phyloP scores from a whole-genome alignment of 1,140 invertebrate species.

The Latrodectus geometricus region DNA sequence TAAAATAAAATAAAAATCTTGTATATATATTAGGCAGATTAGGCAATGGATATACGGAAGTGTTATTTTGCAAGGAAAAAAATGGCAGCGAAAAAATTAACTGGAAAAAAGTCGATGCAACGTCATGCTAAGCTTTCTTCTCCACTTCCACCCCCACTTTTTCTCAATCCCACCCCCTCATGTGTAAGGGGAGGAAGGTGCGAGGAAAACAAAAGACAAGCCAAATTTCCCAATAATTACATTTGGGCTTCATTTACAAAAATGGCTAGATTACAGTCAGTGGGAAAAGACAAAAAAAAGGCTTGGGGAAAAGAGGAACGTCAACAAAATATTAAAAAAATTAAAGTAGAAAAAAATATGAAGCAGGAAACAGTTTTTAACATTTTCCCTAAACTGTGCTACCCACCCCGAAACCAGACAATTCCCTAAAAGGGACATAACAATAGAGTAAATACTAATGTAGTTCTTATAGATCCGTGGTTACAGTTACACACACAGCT shows the following conservation, averaged over 20 bases:
- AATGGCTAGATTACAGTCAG: conserved; percentile 53
- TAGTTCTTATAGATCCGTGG: conserved; percentile 47
- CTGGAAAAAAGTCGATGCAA: too few species aligned
- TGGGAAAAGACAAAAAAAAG: conserved; percentile 20
- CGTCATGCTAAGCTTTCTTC: too few species aligned
- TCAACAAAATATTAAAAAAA: neutral
- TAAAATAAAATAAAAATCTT: conserved; percentile 17
- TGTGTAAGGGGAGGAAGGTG: conserved; percentile 4
- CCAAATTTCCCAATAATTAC: conserved; percentile 59
- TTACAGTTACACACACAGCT: conserved; percentile 25
- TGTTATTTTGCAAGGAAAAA: conserved; percentile 34
- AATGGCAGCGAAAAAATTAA: neutral
- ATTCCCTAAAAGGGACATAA: conserved; percentile 28
- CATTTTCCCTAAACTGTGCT: conserved; percentile 45
- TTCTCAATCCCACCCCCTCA: neutral
- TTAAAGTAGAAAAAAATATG: conserved; percentile 19
- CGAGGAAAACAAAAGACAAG: conserved; percentile 36
- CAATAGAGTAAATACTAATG: conserved; percentile 61
- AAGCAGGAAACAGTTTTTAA: conserved; percentile 60
- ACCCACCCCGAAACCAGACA: neutral
- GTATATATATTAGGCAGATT: conserved; percentile 52
- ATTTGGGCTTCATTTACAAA: conserved; percentile 60
- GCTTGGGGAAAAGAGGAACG: conserved; percentile 1
- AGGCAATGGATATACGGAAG: conserved; percentile 46
- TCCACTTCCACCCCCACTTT: neutral